Percentiles rank a stretch among this genome's conserved stretches.
Evolutionary conservation across 2,888 invertebrate genomes (phyloP).

Genomic region (Andrena hattorfiana): DNA sequence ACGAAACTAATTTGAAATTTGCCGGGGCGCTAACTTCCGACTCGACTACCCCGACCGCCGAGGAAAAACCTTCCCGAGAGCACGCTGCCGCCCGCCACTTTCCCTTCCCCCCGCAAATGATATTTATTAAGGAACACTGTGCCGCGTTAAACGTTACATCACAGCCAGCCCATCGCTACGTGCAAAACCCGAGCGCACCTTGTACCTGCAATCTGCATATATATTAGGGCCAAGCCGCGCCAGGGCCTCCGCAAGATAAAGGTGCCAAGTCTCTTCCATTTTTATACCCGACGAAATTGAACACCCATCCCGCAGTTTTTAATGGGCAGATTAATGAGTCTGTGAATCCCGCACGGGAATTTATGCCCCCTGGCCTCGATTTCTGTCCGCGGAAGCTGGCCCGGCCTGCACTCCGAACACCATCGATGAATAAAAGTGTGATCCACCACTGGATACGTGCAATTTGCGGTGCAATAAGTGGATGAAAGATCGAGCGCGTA

Average conservation of each 20-base stretch:
- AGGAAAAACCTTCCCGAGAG: background rate
- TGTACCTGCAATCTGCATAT: slow-evolving; percentile 64
- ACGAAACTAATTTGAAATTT: slow-evolving; percentile 42
- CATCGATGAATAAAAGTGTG: background rate
- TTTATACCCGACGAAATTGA: slow-evolving; percentile 38
- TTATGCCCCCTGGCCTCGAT: no score
- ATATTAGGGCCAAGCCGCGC: slow-evolving; percentile 53
- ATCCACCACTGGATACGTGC: background rate
- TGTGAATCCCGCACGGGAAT: background rate
- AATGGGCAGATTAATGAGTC: background rate
- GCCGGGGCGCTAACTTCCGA: slow-evolving; percentile 2
- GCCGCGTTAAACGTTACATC: slow-evolving; percentile 7
- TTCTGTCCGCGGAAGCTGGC: no score
- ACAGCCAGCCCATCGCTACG: background rate
- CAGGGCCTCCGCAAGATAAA: slow-evolving; percentile 40
- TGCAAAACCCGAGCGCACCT: slow-evolving; percentile 35
- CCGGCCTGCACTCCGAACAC: no score
- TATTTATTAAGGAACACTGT: slow-evolving; percentile 26
- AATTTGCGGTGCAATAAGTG: background rate
- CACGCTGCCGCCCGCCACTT: no score
- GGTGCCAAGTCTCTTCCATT: slow-evolving; percentile 35
- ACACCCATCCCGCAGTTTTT: background rate
- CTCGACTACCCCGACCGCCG: background rate
- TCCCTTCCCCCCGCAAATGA: background rate
- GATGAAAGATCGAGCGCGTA: background rate